A percentile compares a stretch with the other conserved stretches of the same genome.
These are phyloP conservation scores for Melipona bicolor DNA, from an alignment of 2,888 invertebrate genomes.

Conservation along the genomic window DNA sequence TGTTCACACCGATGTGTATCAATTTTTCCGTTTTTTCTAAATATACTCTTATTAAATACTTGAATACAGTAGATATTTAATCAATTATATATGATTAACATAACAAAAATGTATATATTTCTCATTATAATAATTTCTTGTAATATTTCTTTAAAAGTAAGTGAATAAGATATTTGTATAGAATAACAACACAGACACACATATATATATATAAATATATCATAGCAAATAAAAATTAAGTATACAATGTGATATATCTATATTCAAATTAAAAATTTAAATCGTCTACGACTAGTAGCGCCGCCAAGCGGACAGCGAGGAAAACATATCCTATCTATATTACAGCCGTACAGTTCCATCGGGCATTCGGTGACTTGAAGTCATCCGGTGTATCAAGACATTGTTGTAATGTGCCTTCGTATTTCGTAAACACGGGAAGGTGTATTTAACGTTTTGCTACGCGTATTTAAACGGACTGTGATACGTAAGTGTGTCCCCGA, in stretches of 20 bases:
- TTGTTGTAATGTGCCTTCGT: constrained; percentile 17
- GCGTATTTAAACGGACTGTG: constrained; percentile 44
- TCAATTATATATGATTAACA: neutral
- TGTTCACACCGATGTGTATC: neutral
- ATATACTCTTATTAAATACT: neutral
- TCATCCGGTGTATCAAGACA: constrained; percentile 52
- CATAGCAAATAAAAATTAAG: neutral
- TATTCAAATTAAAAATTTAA: neutral
- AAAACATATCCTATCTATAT: constrained; percentile 39
- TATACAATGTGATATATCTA: neutral
- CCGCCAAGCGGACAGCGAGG: constrained; percentile 24
- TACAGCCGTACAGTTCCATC: constrained; percentile 33
- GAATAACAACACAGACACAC: neutral
- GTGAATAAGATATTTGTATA: neutral
- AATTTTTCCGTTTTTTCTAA: neutral
- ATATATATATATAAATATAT: neutral
- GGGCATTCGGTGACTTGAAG: constrained; percentile 63
- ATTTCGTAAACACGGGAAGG: constrained; percentile 39
- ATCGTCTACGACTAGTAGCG: neutral
- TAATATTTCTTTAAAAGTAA: neutral
- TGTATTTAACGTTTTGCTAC: constrained; percentile 22
- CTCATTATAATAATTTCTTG: too few species aligned
- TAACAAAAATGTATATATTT: neutral
- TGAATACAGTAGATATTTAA: neutral
- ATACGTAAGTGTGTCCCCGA: constrained; percentile 30